phyloP scores from a whole-genome alignment of 2,888 invertebrate species.

The Cryptosula pallasiana region DNA sequence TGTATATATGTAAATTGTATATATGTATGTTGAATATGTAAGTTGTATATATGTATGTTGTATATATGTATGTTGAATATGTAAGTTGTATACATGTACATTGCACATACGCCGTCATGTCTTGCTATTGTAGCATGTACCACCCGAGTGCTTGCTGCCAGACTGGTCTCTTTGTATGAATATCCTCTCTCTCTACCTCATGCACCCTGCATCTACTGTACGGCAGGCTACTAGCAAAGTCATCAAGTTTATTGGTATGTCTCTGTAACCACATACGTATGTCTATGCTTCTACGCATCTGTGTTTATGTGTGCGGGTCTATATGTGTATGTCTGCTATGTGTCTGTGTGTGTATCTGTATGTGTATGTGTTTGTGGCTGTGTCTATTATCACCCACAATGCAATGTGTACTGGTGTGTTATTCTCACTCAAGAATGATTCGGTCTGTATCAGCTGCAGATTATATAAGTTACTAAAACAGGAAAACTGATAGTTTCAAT shows the following conservation, averaged over 20 bases:
- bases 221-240: constrained; percentile 46
- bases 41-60: background rate
- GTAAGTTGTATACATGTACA: background rate
- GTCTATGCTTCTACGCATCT: background rate
- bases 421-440: no score
- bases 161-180: constrained; percentile 40
- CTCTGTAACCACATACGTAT: no score
- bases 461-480: no score
- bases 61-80: no score
- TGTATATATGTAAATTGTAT: background rate
- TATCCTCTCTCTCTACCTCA: constrained; percentile 42
- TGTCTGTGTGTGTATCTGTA: no score
- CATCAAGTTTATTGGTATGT: constrained; percentile 45
- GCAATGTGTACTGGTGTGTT: no score
- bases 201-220: constrained; percentile 48
- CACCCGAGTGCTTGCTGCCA: constrained; percentile 36
- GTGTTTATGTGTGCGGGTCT: no score
- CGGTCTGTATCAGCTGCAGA: no score
- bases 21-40: background rate
- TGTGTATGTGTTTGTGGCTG: no score
- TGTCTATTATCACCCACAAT: no score
- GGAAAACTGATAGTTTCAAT: no score
- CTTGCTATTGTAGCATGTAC: constrained; percentile 36
- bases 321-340: no score
- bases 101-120: background rate